Evolutionary conservation across 2,888 invertebrate genomes (phyloP).

Genomic region (Pristionchus arcanus): DNA sequence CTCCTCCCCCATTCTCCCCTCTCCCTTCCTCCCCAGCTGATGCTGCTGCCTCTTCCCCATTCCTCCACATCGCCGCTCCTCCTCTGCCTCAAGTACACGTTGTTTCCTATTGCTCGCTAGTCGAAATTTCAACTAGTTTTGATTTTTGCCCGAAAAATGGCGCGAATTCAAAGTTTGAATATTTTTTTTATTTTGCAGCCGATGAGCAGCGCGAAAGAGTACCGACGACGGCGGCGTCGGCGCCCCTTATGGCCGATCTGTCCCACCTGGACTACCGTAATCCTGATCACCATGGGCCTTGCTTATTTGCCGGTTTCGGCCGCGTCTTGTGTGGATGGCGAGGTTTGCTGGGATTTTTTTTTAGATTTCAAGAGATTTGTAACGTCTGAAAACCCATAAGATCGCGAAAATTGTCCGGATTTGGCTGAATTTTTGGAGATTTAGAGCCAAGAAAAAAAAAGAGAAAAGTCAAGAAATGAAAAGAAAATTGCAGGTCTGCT

Average conservation of each 20-base stretch:
- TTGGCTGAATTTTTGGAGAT: not conserved
- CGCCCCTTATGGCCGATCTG: not conserved
- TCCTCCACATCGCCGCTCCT: not conserved
- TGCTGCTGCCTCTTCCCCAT: not conserved
- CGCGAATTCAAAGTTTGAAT: not conserved
- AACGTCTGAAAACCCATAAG: too few relatives aligned
- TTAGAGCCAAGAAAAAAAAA: not conserved
- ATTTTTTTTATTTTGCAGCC: not conserved
- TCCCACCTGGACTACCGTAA: not conserved
- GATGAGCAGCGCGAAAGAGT: constrained; percentile 47
- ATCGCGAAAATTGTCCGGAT: too few relatives aligned
- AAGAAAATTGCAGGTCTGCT: constrained; percentile 57
- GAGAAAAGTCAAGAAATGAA: not conserved
- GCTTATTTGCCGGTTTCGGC: not conserved
- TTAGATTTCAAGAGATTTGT: too few relatives aligned
- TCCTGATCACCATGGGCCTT: not conserved
- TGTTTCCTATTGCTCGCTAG: not conserved
- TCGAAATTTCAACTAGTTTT: not conserved
- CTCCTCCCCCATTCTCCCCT: constrained; percentile 21
- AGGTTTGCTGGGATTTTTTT: constrained; percentile 51
- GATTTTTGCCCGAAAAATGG: not conserved
- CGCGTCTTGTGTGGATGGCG: constrained; percentile 57
- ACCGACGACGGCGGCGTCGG: constrained; percentile 24
- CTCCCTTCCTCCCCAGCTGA: constrained; percentile 17
- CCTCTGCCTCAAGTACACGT: constrained; percentile 1